Evolutionary conservation across 2,797 vertebrate species (phyloP).

Genomic region (Syncerus caffer): DNA sequence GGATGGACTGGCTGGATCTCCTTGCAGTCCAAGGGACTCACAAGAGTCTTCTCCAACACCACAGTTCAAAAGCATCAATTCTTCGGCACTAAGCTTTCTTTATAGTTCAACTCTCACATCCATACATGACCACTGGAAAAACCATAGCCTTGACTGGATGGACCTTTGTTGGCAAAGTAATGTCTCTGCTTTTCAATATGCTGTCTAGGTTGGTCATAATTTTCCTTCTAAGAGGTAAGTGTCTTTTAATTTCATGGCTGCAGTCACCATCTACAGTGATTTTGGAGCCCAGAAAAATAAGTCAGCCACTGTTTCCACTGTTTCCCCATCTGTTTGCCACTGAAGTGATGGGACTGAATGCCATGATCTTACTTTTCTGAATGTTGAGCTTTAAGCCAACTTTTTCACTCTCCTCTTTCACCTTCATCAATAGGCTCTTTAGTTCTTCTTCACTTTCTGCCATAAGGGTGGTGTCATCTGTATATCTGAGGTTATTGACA

Average conservation of each 20-base stretch:
- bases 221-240: too few relatives aligned
- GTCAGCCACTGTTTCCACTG: background rate
- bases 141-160: background rate
- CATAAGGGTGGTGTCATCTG: background rate
- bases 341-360: background rate
- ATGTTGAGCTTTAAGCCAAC: background rate
- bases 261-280: background rate
- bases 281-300: background rate
- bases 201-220: too few relatives aligned
- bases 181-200: too few relatives aligned
- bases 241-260: background rate
- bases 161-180: background rate
- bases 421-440: background rate
- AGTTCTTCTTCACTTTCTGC: background rate
- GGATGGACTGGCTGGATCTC: background rate
- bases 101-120: background rate
- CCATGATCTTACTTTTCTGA: background rate
- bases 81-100: accelerated
- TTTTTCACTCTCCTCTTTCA: background rate
- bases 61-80: background rate
- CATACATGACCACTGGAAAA: background rate
- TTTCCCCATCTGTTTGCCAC: background rate
- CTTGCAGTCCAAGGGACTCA: background rate
- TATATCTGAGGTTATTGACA: background rate
- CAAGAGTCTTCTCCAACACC: background rate